phyloP scores from a whole-genome alignment of 2,797 vertebrate species.

The Enteromius paludinosus region DNA sequence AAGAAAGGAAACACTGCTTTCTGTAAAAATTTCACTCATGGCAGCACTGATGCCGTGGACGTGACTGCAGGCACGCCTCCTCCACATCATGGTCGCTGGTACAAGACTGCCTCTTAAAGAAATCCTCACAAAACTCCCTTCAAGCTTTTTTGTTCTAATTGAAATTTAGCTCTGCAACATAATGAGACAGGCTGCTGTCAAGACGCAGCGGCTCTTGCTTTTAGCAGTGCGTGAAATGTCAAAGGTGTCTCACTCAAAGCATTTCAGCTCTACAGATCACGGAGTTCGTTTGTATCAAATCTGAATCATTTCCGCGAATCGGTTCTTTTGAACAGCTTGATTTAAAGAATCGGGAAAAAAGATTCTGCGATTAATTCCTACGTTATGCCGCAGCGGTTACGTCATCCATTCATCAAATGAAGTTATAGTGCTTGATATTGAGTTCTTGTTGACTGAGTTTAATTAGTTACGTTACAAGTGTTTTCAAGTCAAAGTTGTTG shows the following conservation, averaged over 20 bases:
- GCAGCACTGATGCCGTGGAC: constrained; percentile 35
- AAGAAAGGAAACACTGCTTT: background rate
- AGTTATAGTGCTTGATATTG: too few species aligned
- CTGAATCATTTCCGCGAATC: background rate
- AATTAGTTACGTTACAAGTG: background rate
- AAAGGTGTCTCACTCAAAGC: constrained; percentile 64
- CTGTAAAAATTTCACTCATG: background rate
- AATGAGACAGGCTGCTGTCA: background rate
- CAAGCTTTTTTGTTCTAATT: background rate
- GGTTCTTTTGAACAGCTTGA: constrained; percentile 1
- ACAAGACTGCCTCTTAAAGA: constrained; percentile 40
- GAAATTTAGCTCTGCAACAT: background rate
- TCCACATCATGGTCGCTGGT: constrained; percentile 16
- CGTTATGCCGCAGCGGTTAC: background rate
- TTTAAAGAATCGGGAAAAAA: background rate
- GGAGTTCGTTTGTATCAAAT: constrained; percentile 51
- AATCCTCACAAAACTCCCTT: constrained; percentile 45
- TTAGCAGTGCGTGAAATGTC: constrained; percentile 69
- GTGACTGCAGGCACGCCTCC: constrained; percentile 66
- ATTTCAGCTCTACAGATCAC: constrained; percentile 59
- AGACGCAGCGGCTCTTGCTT: background rate
- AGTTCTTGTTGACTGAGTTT: background rate
- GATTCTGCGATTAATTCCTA: background rate
- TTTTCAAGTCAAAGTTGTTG: background rate
- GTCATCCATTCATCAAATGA: background rate